Percentiles rank a stretch among this genome's conserved stretches.
Evolutionary conservation across 2,888 invertebrate genomes (phyloP).

Genomic region (Agriopis leucophaearia): DNA sequence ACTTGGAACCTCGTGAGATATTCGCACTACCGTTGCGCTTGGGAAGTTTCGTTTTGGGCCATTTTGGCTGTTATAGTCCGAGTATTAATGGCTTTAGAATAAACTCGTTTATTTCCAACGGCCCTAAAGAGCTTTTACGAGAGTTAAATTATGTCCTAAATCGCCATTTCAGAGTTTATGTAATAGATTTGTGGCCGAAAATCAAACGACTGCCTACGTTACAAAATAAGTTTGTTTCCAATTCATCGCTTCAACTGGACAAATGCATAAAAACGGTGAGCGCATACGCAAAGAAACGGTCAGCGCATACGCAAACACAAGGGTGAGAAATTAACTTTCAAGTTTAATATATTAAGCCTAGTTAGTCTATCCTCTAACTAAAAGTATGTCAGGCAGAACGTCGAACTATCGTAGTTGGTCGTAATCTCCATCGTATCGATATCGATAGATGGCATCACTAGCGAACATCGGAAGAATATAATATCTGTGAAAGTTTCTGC

Average conservation of each 20-base stretch:
- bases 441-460: conserved; percentile 27
- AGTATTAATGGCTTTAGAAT: background rate
- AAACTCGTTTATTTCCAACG: conserved; percentile 9
- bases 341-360: no score
- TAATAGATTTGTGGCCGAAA: background rate
- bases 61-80: background rate
- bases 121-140: conserved; percentile 17
- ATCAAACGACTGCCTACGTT: no score
- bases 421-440: background rate
- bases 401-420: background rate
- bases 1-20: no score
- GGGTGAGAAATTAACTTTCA: background rate
- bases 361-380: background rate
- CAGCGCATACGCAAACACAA: no score
- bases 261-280: background rate
- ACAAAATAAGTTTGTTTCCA: no score
- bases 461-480: conserved; percentile 27
- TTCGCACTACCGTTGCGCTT: no score
- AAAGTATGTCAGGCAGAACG: background rate
- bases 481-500: conserved; percentile 30
- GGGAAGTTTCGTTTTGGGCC: background rate
- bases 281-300: no score
- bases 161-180: background rate
- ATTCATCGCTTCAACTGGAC: background rate
- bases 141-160: background rate